A percentile compares a stretch with the other conserved stretches of the same genome.
phyloP scores from a whole-genome alignment of 1,140 invertebrate genomes.

The Brevipalpus yothersi region DNA sequence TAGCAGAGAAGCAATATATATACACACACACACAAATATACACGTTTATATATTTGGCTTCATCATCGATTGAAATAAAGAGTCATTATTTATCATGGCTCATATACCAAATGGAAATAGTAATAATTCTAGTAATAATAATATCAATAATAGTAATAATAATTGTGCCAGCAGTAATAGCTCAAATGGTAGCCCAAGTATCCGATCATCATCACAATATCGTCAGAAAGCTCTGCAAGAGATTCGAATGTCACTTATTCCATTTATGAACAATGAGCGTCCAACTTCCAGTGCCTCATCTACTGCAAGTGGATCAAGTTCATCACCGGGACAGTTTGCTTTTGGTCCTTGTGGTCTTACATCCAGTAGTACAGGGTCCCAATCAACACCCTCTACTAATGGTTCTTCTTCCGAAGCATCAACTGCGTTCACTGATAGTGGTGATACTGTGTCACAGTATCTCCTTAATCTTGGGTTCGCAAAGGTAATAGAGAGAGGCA shows the following conservation, averaged over 20 bases:
- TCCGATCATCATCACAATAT: slow-evolving; percentile 22
- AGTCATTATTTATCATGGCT: neutral
- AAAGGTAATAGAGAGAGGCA: neutral
- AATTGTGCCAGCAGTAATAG: too few species aligned
- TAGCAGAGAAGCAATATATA: neutral
- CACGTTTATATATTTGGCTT: neutral
- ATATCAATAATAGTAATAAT: too few species aligned
- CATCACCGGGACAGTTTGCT: neutral
- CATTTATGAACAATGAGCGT: slow-evolving; percentile 16
- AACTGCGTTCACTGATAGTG: slow-evolving; percentile 33
- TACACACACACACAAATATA: neutral
- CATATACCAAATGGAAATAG: neutral
- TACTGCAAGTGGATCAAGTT: slow-evolving; percentile 25
- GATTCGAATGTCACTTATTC: slow-evolving; percentile 56
- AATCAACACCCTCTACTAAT: neutral
- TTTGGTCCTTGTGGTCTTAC: slow-evolving; percentile 29
- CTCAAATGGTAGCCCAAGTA: neutral
- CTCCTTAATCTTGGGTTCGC: neutral
- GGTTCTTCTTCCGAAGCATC: neutral
- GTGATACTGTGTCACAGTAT: neutral
- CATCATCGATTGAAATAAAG: neutral
- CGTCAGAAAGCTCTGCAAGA: slow-evolving; percentile 62
- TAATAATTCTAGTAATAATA: too few species aligned
- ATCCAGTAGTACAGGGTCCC: slow-evolving; percentile 32
- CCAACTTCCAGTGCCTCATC: slow-evolving; percentile 18